Evolutionary conservation across 2,888 invertebrate genomes (phyloP).

Genomic region (Ormyrus labotus): DNA sequence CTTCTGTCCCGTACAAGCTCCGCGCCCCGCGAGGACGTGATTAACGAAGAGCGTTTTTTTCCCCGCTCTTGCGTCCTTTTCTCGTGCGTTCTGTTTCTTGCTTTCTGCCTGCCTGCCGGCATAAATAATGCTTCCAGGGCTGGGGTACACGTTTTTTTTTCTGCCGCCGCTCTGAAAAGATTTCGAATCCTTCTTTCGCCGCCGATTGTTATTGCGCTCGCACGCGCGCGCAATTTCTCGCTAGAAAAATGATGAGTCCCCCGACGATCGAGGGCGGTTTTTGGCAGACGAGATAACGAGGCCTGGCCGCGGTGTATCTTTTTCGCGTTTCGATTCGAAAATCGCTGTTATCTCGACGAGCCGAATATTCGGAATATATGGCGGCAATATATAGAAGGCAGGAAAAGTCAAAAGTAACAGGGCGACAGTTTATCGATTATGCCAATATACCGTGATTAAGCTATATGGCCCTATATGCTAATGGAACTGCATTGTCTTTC

Average conservation of each 20-base stretch:
- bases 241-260: not conserved
- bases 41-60: conserved; percentile 57
- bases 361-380: no score
- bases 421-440: conserved; percentile 37
- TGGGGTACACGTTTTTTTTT: not conserved
- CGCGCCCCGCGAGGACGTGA: conserved; percentile 36
- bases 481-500: conserved; percentile 48
- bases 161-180: not conserved
- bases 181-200: not conserved
- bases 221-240: not conserved
- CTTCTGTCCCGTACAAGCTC: no score
- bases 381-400: not conserved
- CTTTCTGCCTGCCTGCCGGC: not conserved
- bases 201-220: conserved; percentile 4
- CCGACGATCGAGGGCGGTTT: no score
- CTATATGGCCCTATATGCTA: conserved; percentile 42
- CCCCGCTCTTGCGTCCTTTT: not conserved
- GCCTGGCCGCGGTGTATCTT: no score
- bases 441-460: conserved; percentile 43
- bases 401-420: conserved; percentile 27
- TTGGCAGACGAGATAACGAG: no score
- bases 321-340: no score
- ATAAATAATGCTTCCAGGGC: conserved; percentile 29
- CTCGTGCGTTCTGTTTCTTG: not conserved
- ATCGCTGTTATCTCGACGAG: no score